These are phyloP conservation scores for Melanotaenia duboulayi DNA, from an alignment of 2,113 vertebrate species.

Conservation along the genomic window DNA sequence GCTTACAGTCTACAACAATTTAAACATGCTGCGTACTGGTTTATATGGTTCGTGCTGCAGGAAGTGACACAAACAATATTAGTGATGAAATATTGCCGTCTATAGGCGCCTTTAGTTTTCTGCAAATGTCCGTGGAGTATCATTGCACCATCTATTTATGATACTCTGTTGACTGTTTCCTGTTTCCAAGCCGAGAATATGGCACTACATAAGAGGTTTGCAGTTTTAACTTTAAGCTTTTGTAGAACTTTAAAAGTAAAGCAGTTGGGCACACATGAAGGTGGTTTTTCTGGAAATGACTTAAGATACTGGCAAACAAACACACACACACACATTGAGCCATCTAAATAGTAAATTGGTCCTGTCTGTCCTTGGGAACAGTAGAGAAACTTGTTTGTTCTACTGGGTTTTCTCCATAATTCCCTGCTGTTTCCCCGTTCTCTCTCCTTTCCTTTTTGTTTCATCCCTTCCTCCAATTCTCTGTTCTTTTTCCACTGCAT, in stretches of 20 bases:
- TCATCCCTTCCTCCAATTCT: constrained; percentile 56
- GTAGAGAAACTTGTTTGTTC: constrained; percentile 51
- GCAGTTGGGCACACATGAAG: constrained; percentile 30
- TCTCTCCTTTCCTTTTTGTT: constrained; percentile 55
- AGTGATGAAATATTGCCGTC: neutral
- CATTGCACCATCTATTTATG: neutral
- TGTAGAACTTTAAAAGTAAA: constrained; percentile 26
- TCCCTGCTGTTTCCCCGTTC: constrained; percentile 60
- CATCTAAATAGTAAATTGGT: constrained; percentile 63
- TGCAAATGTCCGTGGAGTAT: neutral
- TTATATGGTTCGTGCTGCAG: neutral
- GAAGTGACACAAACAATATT: neutral
- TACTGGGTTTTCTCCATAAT: constrained; percentile 67
- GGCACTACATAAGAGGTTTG: neutral
- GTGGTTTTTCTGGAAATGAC: constrained; percentile 35
- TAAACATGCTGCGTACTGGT: neutral
- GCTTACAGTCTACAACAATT: neutral
- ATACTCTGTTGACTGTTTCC: neutral
- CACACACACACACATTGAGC: constrained; percentile 30
- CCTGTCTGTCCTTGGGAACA: constrained; percentile 61
- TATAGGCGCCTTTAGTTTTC: neutral
- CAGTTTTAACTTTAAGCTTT: neutral
- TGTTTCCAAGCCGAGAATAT: neutral
- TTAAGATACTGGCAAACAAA: constrained; percentile 26
- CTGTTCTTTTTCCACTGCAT: constrained; percentile 73